A percentile compares a stretch with the other conserved stretches of the same genome.
These are phyloP conservation scores for Nannospalax galili DNA, from an alignment of 2,113 vertebrate species.

Conservation along the genomic window DNA sequence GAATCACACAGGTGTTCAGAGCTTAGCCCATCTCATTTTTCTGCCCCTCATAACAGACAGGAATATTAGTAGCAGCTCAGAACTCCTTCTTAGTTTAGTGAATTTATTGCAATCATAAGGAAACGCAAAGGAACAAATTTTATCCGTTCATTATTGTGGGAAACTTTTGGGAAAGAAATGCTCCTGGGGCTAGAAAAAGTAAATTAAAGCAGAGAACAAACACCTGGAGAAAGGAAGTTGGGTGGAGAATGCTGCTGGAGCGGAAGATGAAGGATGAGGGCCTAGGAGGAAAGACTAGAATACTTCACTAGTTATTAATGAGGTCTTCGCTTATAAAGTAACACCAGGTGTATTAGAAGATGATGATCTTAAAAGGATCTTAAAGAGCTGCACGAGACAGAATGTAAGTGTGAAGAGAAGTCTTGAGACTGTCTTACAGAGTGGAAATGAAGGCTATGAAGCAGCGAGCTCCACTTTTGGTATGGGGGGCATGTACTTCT, in stretches of 20 bases:
- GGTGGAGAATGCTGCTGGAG: constrained; percentile 50
- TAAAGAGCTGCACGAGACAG: not conserved
- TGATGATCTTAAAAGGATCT: constrained; percentile 6
- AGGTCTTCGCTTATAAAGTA: constrained; percentile 56
- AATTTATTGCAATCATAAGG: constrained; percentile 62
- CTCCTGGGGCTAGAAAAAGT: constrained; percentile 69
- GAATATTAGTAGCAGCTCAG: not conserved
- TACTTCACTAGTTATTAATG: constrained; percentile 67
- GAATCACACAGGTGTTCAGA: not conserved
- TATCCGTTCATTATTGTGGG: constrained; percentile 69
- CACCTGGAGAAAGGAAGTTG: constrained; percentile 21
- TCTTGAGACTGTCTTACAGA: not conserved
- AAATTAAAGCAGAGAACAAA: constrained; percentile 67
- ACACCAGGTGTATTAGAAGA: constrained; percentile 55
- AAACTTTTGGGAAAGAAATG: constrained; percentile 62
- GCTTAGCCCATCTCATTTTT: not conserved
- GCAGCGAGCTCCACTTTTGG: not conserved
- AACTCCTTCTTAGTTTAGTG: not conserved
- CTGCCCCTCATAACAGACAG: not conserved
- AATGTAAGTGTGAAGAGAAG: not conserved
- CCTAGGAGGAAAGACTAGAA: constrained; percentile 55
- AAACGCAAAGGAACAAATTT: constrained; percentile 67
- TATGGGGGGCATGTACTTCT: not conserved
- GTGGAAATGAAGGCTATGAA: not conserved
- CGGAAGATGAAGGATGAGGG: constrained; percentile 38